phyloP scores from a whole-genome alignment of 2,888 invertebrate genomes.

The Oscheius sp. region DNA sequence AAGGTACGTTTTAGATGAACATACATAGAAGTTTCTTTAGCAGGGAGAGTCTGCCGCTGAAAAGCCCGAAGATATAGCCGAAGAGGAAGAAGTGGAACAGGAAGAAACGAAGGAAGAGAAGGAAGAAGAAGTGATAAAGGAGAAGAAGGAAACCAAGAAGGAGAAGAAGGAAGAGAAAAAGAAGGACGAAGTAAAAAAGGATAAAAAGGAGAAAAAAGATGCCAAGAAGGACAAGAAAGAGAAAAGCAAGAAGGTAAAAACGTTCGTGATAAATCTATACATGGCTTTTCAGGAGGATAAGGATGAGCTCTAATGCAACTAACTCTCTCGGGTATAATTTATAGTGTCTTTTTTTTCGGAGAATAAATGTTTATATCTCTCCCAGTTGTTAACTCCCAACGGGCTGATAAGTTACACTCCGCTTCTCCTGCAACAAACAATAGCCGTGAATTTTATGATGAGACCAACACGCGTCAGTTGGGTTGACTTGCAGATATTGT shows the following conservation, averaged over 20 bases:
- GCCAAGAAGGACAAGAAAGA: constrained; percentile 45
- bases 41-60: constrained; percentile 22
- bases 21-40: neutral
- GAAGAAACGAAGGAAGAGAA: neutral
- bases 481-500: constrained; percentile 25
- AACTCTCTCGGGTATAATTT: constrained; percentile 26
- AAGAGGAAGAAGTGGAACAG: neutral
- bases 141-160: constrained; percentile 13
- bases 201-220: constrained; percentile 39
- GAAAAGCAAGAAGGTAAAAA: constrained; percentile 27
- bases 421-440: constrained; percentile 10
- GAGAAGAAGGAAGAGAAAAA: constrained; percentile 42
- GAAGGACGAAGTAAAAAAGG: constrained; percentile 45
- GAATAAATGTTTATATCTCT: constrained; percentile 4
- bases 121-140: constrained; percentile 2
- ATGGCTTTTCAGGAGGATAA: constrained; percentile 33
- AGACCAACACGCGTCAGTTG: constrained; percentile 9
- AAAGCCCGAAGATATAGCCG: neutral
- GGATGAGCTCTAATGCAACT: constrained; percentile 38
- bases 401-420: neutral
- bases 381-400: neutral
- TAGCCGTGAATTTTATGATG: constrained; percentile 20
- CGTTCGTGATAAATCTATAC: neutral
- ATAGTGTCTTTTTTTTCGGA: constrained; percentile 11
- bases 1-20: neutral